Conservation (phyloP, 2,888 invertebrate genomes). For the Synergus itoensis region DNA sequence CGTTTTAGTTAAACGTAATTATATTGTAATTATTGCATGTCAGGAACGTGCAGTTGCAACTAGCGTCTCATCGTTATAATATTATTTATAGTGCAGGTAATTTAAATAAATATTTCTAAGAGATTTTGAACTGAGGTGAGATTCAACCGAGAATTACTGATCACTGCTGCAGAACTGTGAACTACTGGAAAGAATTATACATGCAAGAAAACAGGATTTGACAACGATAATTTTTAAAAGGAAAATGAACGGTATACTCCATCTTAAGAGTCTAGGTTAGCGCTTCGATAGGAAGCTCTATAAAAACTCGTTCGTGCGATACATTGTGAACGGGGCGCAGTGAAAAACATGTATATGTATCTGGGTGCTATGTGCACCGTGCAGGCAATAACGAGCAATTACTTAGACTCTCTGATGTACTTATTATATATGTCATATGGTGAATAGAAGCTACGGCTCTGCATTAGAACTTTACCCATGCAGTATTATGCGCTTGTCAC, state of each 20-base stretch:
- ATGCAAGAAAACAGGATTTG: background rate
- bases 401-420: background rate
- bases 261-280: slow-evolving; percentile 1
- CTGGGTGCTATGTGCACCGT: background rate
- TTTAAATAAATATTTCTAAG: no score
- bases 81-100: background rate
- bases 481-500: background rate
- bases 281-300: slow-evolving; percentile 8
- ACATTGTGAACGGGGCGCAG: background rate
- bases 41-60: background rate
- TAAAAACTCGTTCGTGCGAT: background rate
- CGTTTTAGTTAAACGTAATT: background rate
- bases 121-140: no score
- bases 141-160: background rate
- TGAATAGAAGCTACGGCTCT: background rate
- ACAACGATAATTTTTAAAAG: background rate
- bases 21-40: background rate
- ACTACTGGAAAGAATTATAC: background rate
- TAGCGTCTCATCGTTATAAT: background rate
- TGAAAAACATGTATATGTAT: background rate
- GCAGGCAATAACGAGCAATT: slow-evolving; percentile 14
- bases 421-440: slow-evolving; percentile 15
- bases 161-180: background rate
- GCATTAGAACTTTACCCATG: background rate
- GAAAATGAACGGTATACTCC: background rate